phyloP scores from a whole-genome alignment of 1,140 invertebrate species.

The Orchestia grillus region DNA sequence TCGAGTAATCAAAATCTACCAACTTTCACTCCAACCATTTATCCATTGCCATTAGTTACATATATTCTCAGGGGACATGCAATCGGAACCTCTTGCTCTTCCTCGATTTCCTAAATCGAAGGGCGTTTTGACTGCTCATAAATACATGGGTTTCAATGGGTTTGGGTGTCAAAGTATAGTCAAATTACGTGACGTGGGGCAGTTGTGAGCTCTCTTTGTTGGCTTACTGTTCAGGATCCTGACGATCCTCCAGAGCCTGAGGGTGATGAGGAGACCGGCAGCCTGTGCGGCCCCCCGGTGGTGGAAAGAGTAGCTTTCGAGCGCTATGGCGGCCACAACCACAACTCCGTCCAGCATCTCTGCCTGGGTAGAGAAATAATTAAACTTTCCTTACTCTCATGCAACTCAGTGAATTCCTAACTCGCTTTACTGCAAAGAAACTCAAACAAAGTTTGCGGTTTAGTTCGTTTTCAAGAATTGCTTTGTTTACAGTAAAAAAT shows the following conservation, averaged over 20 bases:
- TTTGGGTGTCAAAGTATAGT: too few species aligned
- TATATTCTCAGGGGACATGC: too few species aligned
- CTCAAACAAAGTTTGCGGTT: too few species aligned
- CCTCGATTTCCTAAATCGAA: too few species aligned
- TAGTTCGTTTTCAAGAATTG: too few species aligned
- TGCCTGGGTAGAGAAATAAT: not conserved
- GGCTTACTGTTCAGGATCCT: slow-evolving; percentile 8
- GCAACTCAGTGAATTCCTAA: not conserved
- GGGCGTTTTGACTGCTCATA: too few species aligned
- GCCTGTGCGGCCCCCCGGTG: slow-evolving; percentile 7
- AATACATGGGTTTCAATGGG: too few species aligned
- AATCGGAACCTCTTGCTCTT: too few species aligned
- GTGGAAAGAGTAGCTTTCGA: slow-evolving; percentile 29
- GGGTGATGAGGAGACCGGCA: slow-evolving; percentile 11
- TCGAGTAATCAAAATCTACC: too few species aligned
- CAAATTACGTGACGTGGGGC: not conserved
- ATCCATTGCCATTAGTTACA: too few species aligned
- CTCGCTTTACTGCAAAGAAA: not conserved
- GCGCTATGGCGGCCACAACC: slow-evolving; percentile 9
- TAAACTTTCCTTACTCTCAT: not conserved
- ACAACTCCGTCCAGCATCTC: slow-evolving; percentile 13
- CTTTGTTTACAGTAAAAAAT: too few species aligned
- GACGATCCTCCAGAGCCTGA: slow-evolving; percentile 32
- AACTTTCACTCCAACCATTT: too few species aligned
- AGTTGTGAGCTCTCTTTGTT: not conserved